phyloP scores from a whole-genome alignment of 2,113 vertebrate genomes.

The Epinephelus lanceolatus region DNA sequence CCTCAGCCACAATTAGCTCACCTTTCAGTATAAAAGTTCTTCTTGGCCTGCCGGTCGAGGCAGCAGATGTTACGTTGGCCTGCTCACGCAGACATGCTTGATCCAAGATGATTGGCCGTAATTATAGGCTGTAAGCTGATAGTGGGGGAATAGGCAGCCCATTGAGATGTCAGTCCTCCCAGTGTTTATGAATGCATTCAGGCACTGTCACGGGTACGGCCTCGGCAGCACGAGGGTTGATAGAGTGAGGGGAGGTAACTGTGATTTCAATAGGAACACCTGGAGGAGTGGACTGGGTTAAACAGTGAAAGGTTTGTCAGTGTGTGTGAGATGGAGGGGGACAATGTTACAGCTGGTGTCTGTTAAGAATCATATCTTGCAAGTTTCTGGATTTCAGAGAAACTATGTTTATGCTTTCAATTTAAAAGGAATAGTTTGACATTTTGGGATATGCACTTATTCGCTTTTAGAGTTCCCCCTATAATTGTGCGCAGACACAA shows the following conservation, averaged over 20 bases:
- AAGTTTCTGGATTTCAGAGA: background rate
- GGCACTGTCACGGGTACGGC: slow-evolving; percentile 63
- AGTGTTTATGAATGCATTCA: slow-evolving; percentile 76
- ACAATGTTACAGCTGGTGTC: slow-evolving; percentile 37
- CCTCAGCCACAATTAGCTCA: slow-evolving; percentile 69
- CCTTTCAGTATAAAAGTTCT: slow-evolving; percentile 73
- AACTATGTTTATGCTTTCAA: background rate
- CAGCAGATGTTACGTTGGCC: slow-evolving; percentile 84
- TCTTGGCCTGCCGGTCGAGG: slow-evolving; percentile 59
- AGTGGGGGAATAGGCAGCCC: slow-evolving; percentile 80
- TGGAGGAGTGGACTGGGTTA: slow-evolving; percentile 55
- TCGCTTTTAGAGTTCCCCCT: background rate
- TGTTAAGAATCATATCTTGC: background rate
- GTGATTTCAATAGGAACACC: slow-evolving; percentile 75
- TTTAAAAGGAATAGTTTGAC: background rate
- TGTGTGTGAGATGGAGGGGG: background rate
- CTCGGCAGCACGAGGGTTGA: slow-evolving; percentile 56
- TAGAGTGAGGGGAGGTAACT: slow-evolving; percentile 36
- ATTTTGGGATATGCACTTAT: background rate
- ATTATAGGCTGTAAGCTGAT: slow-evolving; percentile 88
- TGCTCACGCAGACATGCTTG: slow-evolving; percentile 81
- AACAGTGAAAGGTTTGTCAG: slow-evolving; percentile 67
- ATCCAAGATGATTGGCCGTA: slow-evolving; percentile 85
- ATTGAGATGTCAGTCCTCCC: slow-evolving; percentile 83
- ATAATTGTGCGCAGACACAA: no score